Base-by-base conservation (phyloP, 2,113 vertebrate species). In the Eublepharis macularius region DNA sequence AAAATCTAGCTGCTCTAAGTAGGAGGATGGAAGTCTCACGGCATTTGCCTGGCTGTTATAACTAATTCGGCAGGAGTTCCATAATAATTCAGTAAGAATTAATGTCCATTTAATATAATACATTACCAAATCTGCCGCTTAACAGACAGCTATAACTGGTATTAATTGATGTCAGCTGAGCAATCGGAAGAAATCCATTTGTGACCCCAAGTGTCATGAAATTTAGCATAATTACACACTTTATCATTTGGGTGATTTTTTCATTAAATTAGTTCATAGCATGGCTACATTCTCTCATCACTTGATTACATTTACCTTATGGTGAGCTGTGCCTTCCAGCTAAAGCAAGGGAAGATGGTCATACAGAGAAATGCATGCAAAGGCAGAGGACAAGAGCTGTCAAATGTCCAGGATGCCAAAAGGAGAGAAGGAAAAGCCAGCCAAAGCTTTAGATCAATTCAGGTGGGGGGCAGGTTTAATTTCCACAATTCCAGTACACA, bases 211-310 rank as follows among this genome's bases (percentile, higher is more conserved):
- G 88, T 91, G 94, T 95, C 95, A 95, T 69, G 84, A 92, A 96
- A 96, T 95, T 95, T 95, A 96, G 86, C 93, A 94, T 96, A 96
- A 96, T 96, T 95, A 94, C 85, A 93, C 83, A 90, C 89, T 88
- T 89, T 73, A 89, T 84, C 51, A 1, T 95, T 94, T 19, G 54
- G 87, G 90, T 93, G 94, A 92, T 94, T 95, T 96, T 91, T 94
- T 90, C 93, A 95, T 95, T 96, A 94, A 95, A 96, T 94, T 90
- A 88, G 88, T 89, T 91, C 91, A 90, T 79, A 88, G 91, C 72
- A 80, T 84, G 74, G 89, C 76, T 91, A 49, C 76, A 87, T 47
- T 63, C 86, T 81, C 80, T 87, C 83, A 82, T 81, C 86, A 73
- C 83, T 87, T 91, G 68, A 91, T 95, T 95, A 90, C 49, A 84